Evolutionary conservation across 1,140 invertebrate genomes (phyloP).

Genomic region (Apis laboriosa): DNA sequence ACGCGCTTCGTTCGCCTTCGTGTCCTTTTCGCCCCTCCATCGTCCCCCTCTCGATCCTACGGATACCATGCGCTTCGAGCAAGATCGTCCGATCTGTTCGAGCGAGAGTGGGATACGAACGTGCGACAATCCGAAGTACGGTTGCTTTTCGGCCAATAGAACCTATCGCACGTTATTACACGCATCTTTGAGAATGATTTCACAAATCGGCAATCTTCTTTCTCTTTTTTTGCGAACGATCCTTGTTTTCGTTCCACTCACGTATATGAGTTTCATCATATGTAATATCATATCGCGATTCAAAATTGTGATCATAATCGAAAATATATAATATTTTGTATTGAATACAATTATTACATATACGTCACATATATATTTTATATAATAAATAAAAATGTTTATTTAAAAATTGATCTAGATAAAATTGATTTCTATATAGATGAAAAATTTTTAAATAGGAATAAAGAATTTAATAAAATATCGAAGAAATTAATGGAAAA

Average conservation of each 20-base stretch:
- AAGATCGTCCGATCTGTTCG: slow-evolving; percentile 48
- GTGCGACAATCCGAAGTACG: slow-evolving; percentile 11
- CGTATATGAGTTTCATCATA: background rate
- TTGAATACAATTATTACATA: background rate
- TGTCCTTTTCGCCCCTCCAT: slow-evolving; percentile 49
- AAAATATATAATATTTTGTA: background rate
- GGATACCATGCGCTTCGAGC: slow-evolving; percentile 41
- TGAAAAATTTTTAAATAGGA: background rate
- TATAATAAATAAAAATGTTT: no score
- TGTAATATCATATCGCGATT: background rate
- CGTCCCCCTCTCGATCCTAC: slow-evolving; percentile 31
- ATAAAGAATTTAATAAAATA: background rate
- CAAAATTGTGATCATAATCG: background rate
- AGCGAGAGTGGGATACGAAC: slow-evolving; percentile 17
- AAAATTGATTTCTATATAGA: no score
- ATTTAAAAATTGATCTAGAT: no score
- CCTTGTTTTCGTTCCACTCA: background rate
- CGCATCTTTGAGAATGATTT: slow-evolving; percentile 57
- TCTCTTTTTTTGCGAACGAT: background rate
- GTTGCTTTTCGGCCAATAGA: slow-evolving; percentile 59
- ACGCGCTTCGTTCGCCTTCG: slow-evolving; percentile 66
- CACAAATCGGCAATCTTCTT: slow-evolving; percentile 5
- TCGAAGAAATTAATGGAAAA: background rate
- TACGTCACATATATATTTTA: no score
- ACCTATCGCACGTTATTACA: slow-evolving; percentile 60